These are phyloP conservation scores for Psix sp. DNA, from an alignment of 1,140 invertebrate species.

Conservation along the genomic window DNA sequence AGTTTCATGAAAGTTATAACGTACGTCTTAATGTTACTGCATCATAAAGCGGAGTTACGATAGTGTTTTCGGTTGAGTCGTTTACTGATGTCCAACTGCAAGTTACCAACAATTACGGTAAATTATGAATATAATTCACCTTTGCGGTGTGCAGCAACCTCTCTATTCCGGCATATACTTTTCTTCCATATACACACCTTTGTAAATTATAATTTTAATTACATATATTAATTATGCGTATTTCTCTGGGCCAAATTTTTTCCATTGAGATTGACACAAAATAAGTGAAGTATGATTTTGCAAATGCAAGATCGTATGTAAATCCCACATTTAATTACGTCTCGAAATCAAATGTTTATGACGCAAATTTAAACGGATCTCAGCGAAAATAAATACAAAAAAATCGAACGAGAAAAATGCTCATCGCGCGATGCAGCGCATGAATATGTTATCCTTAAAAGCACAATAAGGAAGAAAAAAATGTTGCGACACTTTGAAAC, in stretches of 20 bases:
- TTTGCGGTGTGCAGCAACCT: constrained; percentile 16
- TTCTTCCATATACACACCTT: too few species aligned
- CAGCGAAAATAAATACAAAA: constrained; percentile 8
- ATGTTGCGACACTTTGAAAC: constrained; percentile 31
- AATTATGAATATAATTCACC: constrained; percentile 46
- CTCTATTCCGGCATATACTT: neutral
- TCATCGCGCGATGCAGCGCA: too few species aligned
- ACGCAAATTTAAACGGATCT: constrained; percentile 29
- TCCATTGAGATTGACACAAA: constrained; percentile 2
- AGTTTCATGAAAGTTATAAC: constrained; percentile 36
- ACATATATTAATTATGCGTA: too few species aligned
- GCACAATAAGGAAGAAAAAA: constrained; percentile 6
- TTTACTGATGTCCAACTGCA: constrained; percentile 43
- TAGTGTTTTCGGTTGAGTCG: constrained; percentile 41
- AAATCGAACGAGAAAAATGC: constrained; percentile 11
- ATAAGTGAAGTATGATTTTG: constrained; percentile 44
- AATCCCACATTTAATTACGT: constrained; percentile 48
- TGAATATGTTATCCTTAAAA: neutral
- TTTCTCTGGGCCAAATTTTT: neutral
- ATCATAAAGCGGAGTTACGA: constrained; percentile 46
- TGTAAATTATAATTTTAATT: too few species aligned
- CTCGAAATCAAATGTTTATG: constrained; percentile 37
- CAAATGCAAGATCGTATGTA: constrained; percentile 15
- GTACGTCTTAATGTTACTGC: constrained; percentile 42
- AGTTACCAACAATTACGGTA: constrained; percentile 47